Base-by-base conservation (phyloP, 2,113 vertebrate genomes). In the Acrocephalus kingi region DNA sequence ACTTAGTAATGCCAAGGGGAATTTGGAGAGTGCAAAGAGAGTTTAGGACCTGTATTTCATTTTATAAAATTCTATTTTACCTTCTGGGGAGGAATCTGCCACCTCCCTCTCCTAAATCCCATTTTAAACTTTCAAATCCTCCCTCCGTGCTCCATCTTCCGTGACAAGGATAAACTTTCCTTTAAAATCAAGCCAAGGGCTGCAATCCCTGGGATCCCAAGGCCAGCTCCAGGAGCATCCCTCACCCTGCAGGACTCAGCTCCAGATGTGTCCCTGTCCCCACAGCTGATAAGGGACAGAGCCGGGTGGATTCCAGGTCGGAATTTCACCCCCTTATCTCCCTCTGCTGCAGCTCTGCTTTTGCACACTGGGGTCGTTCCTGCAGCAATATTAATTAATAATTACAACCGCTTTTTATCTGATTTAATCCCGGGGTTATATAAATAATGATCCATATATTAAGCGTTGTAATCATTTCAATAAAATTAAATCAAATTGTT, bases 301-400 rank as follows among this genome's bases (percentile, higher is more conserved):
- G 56, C 64, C 0, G 46, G 51, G 48, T 0, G 52, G 10, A 7
- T 75, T 76, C 58, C 78, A 51, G 85, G 27, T 58, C 5, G 7
- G 83, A 19, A 45, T 95, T 93, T 93, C 88, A 81, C 79, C 56
- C 66, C 0, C 7, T 94, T 84, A 96, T 96, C 93, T 94, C 62
- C 58, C 78, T 39, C 72, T 41, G 75, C 59, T 30, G 81, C 91
- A 72, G 75, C 63, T 86, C 94, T 94, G 79, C 52, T 64, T 85
- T 35, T 73, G n/a, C 87, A 8, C 7, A 0, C 94, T 56, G 82
- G 4, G 12, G 28, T 24, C 17, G 39, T 10, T 69, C 62, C 62
- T n/a, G 52, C 56, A 31, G 76, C 17, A 18, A 15, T 67, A 86
- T 71, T 80, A 54, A 17, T 69, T 94, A 72, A 14, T 71, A 80